Base-by-base conservation (phyloP, 2,888 invertebrate genomes). In the Macaria liturata region DNA sequence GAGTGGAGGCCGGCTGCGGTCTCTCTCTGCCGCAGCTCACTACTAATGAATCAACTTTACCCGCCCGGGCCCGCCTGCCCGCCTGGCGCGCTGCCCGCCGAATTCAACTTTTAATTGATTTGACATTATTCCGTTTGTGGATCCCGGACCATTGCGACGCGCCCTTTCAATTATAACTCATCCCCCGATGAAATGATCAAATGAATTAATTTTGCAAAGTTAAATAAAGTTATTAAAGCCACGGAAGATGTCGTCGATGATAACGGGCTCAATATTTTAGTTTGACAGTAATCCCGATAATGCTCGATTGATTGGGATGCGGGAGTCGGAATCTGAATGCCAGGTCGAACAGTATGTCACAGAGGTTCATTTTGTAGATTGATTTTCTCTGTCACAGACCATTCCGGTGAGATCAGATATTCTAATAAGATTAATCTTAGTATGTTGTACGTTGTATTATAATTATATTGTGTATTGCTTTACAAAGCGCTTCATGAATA, bases 61-160 rank as follows among this genome's bases (percentile, higher is more conserved):
- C 66, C 73, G 75, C 69, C 76, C 55, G 83, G 86, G 85, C 85
- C 80, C 75, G 74, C 69, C 20, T 20, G 20, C 20, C 20, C 20
- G 20, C 20, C 55, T 83, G 86, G 85, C 85, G 80, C 75, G 74
- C 69, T 80, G 84, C 84, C 83, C 84, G 78, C 73, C 80, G 76
- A 84, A 84, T 83, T 81, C 80, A 89, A 88, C 85, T 89, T 89
- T 88, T 88, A 90, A 89, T 90, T 88, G 89, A 89, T 88, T 89
- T 86, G 83, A 83, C 85, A 88, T 89, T 88, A 90, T 89, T 89
- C 87, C 85, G 80, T 87, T 87, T 86, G 86, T 82, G 85, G 80
- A 81, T 76, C 78, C 77, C 75, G 76, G 76, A 75, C 81, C 78
- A 83, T 83, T 78, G 79, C 80, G 81, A 77, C 78, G 79, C 75